Evolutionary conservation across 2,888 invertebrate species (phyloP), one percentile per base, ranked within the genome.

Genomic region (Halocaridina rubra): DNA sequence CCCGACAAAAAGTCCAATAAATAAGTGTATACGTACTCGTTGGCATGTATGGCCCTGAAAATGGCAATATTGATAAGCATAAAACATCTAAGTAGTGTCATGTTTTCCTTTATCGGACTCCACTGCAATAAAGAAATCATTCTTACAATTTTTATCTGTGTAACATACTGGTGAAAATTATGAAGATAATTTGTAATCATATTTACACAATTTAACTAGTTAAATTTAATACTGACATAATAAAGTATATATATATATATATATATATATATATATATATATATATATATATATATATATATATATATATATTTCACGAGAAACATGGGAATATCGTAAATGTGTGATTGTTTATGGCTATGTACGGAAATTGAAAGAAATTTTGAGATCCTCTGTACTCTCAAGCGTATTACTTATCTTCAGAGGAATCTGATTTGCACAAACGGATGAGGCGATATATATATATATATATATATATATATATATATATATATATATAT

Each of bases 391-490:
- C n/a, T n/a, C n/a, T n/a, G n/a, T n/a, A n/a, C n/a, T n/a, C n/a
- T n/a, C n/a, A n/a, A n/a, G n/a, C n/a, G n/a, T n/a, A n/a, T n/a
- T n/a, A n/a, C n/a, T n/a, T n/a, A n/a, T n/a, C n/a, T n/a, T n/a
- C n/a, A n/a, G n/a, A n/a, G n/a, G n/a, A n/a, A n/a, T n/a, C n/a
- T n/a, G n/a, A n/a, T n/a, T n/a, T n/a, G n/a, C n/a, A n/a, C n/a
- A n/a, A n/a, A n/a, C n/a, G n/a, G n/a, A n/a, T n/a, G n/a, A n/a
- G n/a, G n/a, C n/a, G n/a, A n/a, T n/a, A n/a, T n/a, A 79, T 69
- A 79, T 79, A 79, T 79, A 79, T 79, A 79, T 79, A 79, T 79
- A 79, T 79, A 79, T 79, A 79, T 79, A 79, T 79, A 79, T 79
- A 79, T 79, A 79, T 67, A 79, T 69, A 79, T 79, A 79, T 69